These are phyloP conservation scores for Glaucidium brasilianum DNA, from an alignment of 2,113 vertebrate species.

Conservation along the genomic window DNA sequence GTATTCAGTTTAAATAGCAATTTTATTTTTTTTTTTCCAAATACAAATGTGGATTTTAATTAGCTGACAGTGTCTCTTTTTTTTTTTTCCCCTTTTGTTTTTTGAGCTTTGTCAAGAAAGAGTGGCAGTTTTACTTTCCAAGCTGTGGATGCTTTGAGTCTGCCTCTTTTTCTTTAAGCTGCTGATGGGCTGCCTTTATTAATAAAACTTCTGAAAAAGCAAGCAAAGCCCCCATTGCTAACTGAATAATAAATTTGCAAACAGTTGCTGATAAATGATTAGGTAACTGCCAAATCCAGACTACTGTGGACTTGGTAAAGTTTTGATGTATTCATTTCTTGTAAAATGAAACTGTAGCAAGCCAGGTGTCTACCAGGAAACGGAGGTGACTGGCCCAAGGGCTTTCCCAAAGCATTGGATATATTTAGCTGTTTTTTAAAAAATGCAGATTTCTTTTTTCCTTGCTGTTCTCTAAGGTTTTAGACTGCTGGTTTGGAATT, in stretches of 20 bases:
- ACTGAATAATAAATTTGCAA: neutral
- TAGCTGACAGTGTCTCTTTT: neutral
- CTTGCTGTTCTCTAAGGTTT: neutral
- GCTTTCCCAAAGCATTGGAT: neutral
- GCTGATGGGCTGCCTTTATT: neutral
- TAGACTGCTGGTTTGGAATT: rapidly evolving
- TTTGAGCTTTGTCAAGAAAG: neutral
- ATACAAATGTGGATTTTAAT: neutral
- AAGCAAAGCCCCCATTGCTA: neutral
- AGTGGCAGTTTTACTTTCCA: neutral
- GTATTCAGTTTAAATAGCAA: neutral
- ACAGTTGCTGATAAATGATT: neutral
- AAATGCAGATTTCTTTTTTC: neutral
- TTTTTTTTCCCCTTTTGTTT: too few species aligned
- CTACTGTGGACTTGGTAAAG: neutral
- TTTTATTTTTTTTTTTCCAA: neutral
- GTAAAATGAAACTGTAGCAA: neutral
- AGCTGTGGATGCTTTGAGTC: neutral
- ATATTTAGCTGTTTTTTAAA: rapidly evolving
- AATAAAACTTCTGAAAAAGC: neutral
- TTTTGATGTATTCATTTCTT: neutral
- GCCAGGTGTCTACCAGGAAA: neutral
- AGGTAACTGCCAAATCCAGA: neutral
- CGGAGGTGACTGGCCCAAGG: neutral
- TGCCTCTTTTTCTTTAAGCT: neutral